phyloP scores from a whole-genome alignment of 1,140 invertebrate genomes.

The Atta cephalotes region DNA sequence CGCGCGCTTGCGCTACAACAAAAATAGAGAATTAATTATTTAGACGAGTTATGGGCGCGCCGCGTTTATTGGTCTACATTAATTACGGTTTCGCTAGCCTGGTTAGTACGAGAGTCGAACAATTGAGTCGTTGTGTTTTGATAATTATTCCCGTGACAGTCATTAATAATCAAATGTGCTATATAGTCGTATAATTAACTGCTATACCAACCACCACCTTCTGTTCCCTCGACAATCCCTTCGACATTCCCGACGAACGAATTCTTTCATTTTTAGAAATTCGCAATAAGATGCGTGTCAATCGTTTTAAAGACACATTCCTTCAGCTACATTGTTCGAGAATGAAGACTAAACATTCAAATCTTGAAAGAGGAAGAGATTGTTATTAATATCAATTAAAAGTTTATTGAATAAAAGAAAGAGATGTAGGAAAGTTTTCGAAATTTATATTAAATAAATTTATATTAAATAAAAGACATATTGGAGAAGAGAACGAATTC shows the following conservation, averaged over 20 bases:
- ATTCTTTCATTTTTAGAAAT: constrained; percentile 29
- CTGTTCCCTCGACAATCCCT: not conserved
- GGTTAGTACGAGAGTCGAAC: constrained; percentile 46
- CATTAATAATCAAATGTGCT: constrained; percentile 63
- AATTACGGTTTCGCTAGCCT: constrained; percentile 59
- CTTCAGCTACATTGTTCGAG: not conserved
- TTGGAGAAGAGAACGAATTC: not conserved
- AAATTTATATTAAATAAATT: not conserved
- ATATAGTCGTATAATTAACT: constrained; percentile 58
- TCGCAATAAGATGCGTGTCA: not conserved
- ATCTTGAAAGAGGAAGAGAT: not conserved
- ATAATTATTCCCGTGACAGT: constrained; percentile 63
- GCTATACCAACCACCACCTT: constrained; percentile 60
- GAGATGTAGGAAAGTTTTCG: not conserved
- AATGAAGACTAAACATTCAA: not conserved
- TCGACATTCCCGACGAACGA: not conserved
- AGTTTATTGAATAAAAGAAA: not conserved
- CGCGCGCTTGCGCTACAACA: constrained; percentile 39
- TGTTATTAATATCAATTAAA: constrained; percentile 2
- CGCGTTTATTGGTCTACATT: constrained; percentile 65
- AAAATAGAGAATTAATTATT: constrained; percentile 64
- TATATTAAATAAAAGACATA: not conserved
- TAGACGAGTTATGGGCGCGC: constrained; percentile 54
- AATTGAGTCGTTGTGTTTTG: constrained; percentile 67
- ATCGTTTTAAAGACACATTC: not conserved